These are phyloP conservation scores for Chirona hameri DNA, from an alignment of 2,888 invertebrate genomes.

Conservation along the genomic window DNA sequence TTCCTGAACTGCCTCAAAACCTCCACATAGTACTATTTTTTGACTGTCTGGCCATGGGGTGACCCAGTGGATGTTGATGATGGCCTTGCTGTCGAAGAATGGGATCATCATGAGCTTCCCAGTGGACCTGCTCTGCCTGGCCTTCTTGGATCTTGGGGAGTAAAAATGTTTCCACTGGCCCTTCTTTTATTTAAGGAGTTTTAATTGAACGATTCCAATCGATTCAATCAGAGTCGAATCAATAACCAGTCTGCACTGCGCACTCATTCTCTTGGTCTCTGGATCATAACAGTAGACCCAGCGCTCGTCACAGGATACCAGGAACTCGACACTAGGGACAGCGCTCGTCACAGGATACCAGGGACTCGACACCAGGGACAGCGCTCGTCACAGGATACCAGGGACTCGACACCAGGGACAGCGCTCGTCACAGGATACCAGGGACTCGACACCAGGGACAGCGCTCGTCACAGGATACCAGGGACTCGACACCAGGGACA, in stretches of 20 bases:
- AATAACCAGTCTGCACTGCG: slow-evolving; percentile 8
- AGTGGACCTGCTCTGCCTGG: slow-evolving; percentile 31
- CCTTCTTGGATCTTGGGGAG: slow-evolving; percentile 31
- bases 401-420: no score
- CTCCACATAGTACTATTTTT: not conserved
- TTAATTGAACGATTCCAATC: no score
- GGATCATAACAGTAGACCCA: slow-evolving; percentile 31
- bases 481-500: no score
- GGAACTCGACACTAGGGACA: slow-evolving; percentile 13
- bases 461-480: slow-evolving; percentile 26
- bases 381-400: slow-evolving; percentile 26
- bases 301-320: slow-evolving; percentile 27
- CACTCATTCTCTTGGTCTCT: slow-evolving; percentile 30
- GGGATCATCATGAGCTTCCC: slow-evolving; percentile 33
- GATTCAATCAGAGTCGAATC: no score
- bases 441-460: no score
- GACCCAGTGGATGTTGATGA: slow-evolving; percentile 13
- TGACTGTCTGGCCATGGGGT: not conserved
- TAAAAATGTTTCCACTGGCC: not conserved
- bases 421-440: slow-evolving; percentile 26
- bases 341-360: slow-evolving; percentile 26
- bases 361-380: no score
- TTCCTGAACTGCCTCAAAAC: not conserved
- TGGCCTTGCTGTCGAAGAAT: slow-evolving; percentile 30
- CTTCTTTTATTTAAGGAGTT: no score